Evolutionary conservation across 1,140 invertebrate genomes (phyloP), one percentile per base, ranked within the genome.

Genomic region (Trichoplusia ni): DNA sequence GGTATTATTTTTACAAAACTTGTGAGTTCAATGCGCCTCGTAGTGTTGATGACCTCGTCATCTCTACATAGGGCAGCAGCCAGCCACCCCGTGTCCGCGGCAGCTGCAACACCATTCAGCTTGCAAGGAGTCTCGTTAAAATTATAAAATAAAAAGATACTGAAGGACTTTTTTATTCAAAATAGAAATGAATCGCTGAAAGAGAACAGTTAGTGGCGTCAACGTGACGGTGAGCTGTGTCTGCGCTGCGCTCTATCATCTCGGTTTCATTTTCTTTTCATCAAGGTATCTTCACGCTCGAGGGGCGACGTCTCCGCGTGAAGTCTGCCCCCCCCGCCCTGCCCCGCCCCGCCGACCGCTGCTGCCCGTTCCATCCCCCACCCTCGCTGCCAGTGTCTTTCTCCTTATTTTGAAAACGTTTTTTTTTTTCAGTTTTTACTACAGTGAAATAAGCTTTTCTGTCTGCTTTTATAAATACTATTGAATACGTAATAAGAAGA

Each of bases 181-280:
- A 33, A 33, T 35, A 51, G 21, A 51, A 27, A 40, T n/a, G n/a
- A n/a, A n/a, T n/a, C n/a, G 14, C 8, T 23, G 2, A 27, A 8
- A 27, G n/a, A 40, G 51, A 27, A 54, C 27, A 27, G 51, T 40
- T 13, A 29, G 25, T 25, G 46, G 9, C 31, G 35, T 14, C 16
- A 27, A 13, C 29, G 53, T n/a, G 11, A 11, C 18, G 2, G 25
- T 3, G 13, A 8, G 23, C 44, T n/a, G 9, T 40, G 64, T 46
- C 66, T 59, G 63, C 61, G 69, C 54, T 68, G 64, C 61, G 69
- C 54, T 68, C 62, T 73, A 65, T 77, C 73, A 75, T 75, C 64
- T 61, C 69, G 60, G 75, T 79, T 79, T 82, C 82, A 84, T 84
- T 84, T 84, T 84, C 82, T 84, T 84, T 84, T 84, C 80, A 84